Conservation (phyloP, 1,140 invertebrate genomes). For the Acromyrmex charruanus region DNA sequence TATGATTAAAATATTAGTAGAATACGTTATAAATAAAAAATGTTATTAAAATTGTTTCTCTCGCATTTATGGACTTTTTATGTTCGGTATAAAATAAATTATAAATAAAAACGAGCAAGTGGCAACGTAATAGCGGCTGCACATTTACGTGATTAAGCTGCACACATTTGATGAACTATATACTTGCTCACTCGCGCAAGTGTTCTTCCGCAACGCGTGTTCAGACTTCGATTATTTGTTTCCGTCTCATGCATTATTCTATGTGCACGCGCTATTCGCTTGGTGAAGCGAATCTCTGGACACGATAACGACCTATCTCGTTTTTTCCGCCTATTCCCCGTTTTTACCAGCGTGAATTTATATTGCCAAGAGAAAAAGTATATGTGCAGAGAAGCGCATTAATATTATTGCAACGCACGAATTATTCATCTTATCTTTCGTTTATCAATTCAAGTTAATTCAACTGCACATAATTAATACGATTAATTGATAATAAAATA, state of each 20-base stretch:
- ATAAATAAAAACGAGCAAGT: neutral
- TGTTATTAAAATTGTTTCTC: neutral
- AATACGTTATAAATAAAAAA: neutral
- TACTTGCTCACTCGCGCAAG: slow-evolving; percentile 44
- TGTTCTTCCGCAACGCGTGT: slow-evolving; percentile 55
- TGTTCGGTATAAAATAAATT: neutral
- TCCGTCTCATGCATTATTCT: slow-evolving; percentile 74
- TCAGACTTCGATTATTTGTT: slow-evolving; percentile 64
- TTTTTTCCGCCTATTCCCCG: slow-evolving; percentile 36
- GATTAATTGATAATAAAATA: slow-evolving; percentile 13
- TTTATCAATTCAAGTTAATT: neutral
- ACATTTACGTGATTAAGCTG: slow-evolving; percentile 7
- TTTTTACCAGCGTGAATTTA: slow-evolving; percentile 30
- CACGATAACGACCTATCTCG: slow-evolving; percentile 58
- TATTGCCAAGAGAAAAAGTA: neutral
- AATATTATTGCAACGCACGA: neutral
- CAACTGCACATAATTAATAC: neutral
- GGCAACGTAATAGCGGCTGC: neutral
- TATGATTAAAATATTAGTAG: neutral
- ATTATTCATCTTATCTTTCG: neutral
- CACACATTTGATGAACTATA: slow-evolving; percentile 41
- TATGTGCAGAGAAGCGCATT: slow-evolving; percentile 19
- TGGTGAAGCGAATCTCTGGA: slow-evolving; percentile 56
- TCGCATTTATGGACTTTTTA: neutral
- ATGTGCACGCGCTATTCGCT: slow-evolving; percentile 60